Base-by-base conservation (phyloP, 2,797 vertebrate species). In the Bucorvus abyssinicus region DNA sequence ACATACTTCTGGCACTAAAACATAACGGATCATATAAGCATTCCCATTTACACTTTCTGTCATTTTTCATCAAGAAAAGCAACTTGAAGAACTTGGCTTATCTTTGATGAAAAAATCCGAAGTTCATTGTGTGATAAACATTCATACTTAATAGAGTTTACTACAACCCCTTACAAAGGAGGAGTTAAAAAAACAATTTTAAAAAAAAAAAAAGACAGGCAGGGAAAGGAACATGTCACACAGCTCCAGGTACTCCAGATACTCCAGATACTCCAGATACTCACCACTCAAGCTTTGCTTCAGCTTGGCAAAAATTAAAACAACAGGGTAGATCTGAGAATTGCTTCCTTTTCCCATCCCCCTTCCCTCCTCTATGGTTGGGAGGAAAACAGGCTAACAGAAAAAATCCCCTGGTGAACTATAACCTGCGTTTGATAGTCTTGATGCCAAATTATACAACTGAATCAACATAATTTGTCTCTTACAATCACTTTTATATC, bases 401-500 rank as follows among this genome's bases (percentile, higher is more conserved):
- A 87, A 97, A 94, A 90, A 84, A 92, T 87, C 57, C 12, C 73
- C 57, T 65, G 20, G 21, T 93, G 92, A 94, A 92, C 61, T 70
- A 36, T 89, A 87, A 94, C 64, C 86, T 93, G 27, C 74, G 71
- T 70, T 91, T 94, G 89, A 53, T 38, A 80, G 36, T 42, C 82
- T 55, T 18, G 79, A 87, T 57, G 78, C 64, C 89, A 96, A 94
- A 90, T 93, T 94, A 84, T 91, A 60, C 53, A 97, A 97, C 75
- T 81, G 84, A 97, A 81, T 94, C 88, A 93, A 96, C 71, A 96
- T 8, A 44, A 55, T 97, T 94, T 91, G 71, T 96, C 82, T 93
- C 76, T 90, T 73, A 67, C 82, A 91, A 88, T 87, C 84, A 81
- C 64, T 96, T 96, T 95, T 97, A 74, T 94, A 75, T 89, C 82